phyloP scores from a whole-genome alignment of 2,888 invertebrate genomes.

The Dryocosmus kuriphilus region DNA sequence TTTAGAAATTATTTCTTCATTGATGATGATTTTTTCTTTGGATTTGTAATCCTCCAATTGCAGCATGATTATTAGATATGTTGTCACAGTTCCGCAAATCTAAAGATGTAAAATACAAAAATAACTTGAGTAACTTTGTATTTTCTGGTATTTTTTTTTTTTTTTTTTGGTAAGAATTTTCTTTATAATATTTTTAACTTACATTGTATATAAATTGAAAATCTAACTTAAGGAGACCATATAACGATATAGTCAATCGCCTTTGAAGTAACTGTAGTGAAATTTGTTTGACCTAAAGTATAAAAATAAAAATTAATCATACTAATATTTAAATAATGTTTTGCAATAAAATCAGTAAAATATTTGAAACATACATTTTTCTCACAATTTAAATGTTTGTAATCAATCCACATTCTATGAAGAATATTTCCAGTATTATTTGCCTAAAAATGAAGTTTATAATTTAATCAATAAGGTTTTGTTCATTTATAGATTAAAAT shows the following conservation, averaged over 20 bases:
- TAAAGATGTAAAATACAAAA: background rate
- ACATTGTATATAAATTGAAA: slow-evolving; percentile 17
- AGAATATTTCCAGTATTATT: slow-evolving; percentile 18
- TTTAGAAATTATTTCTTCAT: background rate
- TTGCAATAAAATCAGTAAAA: no score
- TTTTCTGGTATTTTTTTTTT: background rate
- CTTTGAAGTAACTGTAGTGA: slow-evolving; percentile 9
- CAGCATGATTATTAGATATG: slow-evolving; percentile 20
- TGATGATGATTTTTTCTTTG: slow-evolving; percentile 11
- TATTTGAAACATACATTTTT: background rate
- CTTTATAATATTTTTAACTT: background rate
- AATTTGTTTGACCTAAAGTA: background rate
- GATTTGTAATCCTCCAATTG: slow-evolving; percentile 25
- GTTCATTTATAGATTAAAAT: background rate
- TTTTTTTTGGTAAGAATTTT: no score
- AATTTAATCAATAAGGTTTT: background rate
- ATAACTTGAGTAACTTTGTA: background rate
- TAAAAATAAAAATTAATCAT: no score
- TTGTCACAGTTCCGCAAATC: slow-evolving; percentile 34
- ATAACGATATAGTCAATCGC: slow-evolving; percentile 12
- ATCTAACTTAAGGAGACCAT: slow-evolving; percentile 24
- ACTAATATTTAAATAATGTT: background rate
- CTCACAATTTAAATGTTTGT: slow-evolving; percentile 19
- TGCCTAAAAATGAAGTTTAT: slow-evolving; percentile 1
- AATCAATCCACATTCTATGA: slow-evolving; percentile 21